Evolutionary conservation across 1,140 invertebrate species (phyloP), one percentile per base, ranked within the genome.

Genomic region (Drosophila setifemur): DNA sequence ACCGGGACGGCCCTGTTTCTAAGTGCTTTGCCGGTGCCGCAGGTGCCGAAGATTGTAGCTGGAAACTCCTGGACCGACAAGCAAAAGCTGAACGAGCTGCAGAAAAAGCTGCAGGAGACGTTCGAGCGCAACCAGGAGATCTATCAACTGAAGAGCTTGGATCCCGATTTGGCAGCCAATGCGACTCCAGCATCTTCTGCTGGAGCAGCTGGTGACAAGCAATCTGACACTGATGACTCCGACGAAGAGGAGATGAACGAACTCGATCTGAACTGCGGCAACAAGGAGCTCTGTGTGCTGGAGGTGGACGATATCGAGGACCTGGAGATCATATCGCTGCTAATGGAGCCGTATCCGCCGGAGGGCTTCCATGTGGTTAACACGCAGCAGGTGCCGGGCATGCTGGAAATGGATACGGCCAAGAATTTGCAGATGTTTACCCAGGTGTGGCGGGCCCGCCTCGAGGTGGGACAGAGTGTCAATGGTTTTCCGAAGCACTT

Each of bases 271-370:
- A 93, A 94, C 23, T 90, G 93, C 58, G 96, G 95, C 21, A 95
- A 95, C 76, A 97, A 96, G 90, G 96, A 97, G 75, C 94, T 95
- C 5, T 97, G 95, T 79, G 92, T 97, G 14, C 88, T 97, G 25
- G 96, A 97, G 91, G 94, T 98, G 8, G 97, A 98, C 85, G 97
- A 98, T 90, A 93, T 95, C 4, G 95, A 97, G 88, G 96, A 97
- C 90, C 93, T 95, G 73, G 95, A 96, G 88, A 94, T 96, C 40
- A 93, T 96, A 53, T 93, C 93, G 8, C 92, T 96, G 26, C 91
- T 98, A 25, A 94, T 96, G 73, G 96, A 97, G 73, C 93, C 93
- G 0, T 92, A 92, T 61, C 93, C 95, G 4, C 96, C 96, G 0
- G 93, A 94, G 42, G 96, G 95, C 60, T 96, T 97, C 85, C 93